Base-by-base conservation (phyloP, 2,113 vertebrate species). In the Scalopus aquaticus region DNA sequence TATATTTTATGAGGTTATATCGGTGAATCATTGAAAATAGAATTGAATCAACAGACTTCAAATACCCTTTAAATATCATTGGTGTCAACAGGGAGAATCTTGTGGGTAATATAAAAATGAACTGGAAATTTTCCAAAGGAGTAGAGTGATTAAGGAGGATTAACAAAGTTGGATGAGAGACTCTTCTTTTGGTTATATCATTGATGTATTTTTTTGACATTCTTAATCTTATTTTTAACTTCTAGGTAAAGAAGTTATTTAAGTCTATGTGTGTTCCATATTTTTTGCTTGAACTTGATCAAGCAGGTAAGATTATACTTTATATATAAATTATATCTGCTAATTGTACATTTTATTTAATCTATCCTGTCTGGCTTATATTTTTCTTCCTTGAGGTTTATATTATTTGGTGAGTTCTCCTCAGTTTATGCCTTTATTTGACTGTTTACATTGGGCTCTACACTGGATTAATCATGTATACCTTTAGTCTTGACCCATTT, bases 211-310 rank as follows among this genome's bases (percentile, higher is more conserved):
- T 13, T 64, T 76, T 44, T 73, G 17, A 70, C 42, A 90, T 77
- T 80, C 72, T 70, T 35, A 24, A 3, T 24, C 22, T 67, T 85
- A 20, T 54, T 93, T 62, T 70, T 28, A 74, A 54, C n/a, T 80
- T 96, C 91, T 84, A 98, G 97, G 91, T 98, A 56, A 98, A 97
- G 83, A 96, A 97, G 49, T 82, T 97, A 65, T 93, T 98, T 89
- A 82, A 95, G 35, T 92, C 94, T 76, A 83, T 97, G 88, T 15
- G 79, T 77, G 37, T 98, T 94, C 77, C 96, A 92, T 98, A 88
- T 87, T 96, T 95, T 93, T 89, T 90, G 62, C 88, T 98, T 15
- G 93, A 98, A 81, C 81, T 97, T 84, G 97, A 97, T 92, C 88
- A 96, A 94, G 90, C 80, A 96, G 97, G 94, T 98, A 97, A 93